Percentiles rank a stretch among this genome's conserved stretches.
Evolutionary conservation across 2,888 invertebrate species (phyloP).

Genomic region (Ectemnius lituratus): DNA sequence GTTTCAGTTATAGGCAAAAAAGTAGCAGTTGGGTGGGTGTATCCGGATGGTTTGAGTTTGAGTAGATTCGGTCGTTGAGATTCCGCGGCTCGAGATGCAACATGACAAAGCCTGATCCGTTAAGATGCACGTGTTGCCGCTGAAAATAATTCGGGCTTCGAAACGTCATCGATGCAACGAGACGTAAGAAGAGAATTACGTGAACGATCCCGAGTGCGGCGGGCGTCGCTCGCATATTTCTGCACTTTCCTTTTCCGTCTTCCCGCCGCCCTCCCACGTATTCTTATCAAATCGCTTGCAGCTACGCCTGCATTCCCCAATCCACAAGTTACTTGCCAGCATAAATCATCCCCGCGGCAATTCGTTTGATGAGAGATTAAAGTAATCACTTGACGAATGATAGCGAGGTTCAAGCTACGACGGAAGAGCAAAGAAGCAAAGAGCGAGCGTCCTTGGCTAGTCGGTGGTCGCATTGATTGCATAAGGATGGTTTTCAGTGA

Average conservation of each 20-base stretch:
- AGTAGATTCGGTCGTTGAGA: background rate
- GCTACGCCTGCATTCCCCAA: too few relatives aligned
- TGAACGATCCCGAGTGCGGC: slow-evolving; percentile 24
- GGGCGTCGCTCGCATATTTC: slow-evolving; percentile 24
- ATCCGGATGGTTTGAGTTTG: background rate
- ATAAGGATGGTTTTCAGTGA: slow-evolving; percentile 49
- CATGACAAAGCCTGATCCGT: background rate
- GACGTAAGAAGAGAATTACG: slow-evolving; percentile 39
- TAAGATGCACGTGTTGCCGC: slow-evolving; percentile 43
- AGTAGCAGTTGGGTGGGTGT: too few relatives aligned
- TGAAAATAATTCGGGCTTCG: slow-evolving; percentile 48
- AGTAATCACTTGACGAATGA: too few relatives aligned
- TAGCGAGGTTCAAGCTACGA: background rate
- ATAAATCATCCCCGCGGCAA: slow-evolving; percentile 5
- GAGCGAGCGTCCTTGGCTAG: slow-evolving; percentile 44
- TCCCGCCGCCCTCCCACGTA: too few relatives aligned
- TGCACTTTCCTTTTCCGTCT: background rate
- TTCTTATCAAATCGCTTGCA: too few relatives aligned
- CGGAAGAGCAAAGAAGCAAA: background rate
- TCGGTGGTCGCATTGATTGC: slow-evolving; percentile 43
- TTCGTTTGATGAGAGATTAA: too few relatives aligned
- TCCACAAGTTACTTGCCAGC: too few relatives aligned
- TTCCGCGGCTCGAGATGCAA: slow-evolving; percentile 19
- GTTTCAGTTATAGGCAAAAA: too few relatives aligned
- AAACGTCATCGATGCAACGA: slow-evolving; percentile 31